Base-by-base conservation (phyloP, 2,797 vertebrate species). In the Coendou prehensilis region DNA sequence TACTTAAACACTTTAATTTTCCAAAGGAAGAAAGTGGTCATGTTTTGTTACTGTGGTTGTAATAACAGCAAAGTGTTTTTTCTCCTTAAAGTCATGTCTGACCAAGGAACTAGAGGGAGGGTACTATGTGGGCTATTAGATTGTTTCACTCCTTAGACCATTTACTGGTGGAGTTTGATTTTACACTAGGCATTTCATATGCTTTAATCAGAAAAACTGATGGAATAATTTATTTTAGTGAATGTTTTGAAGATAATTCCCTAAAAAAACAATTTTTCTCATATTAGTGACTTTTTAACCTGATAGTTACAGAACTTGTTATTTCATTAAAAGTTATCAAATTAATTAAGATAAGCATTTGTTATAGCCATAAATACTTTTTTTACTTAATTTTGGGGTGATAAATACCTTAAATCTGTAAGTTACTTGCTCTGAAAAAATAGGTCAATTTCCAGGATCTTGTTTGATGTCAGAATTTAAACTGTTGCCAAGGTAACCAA, bases 401-500 rank as follows among this genome's bases (percentile, higher is more conserved):
- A 94, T 59, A 88, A 97, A 96, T 80, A 96, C 81, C 86, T 98
- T 97, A 98, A 98, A 97, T 97, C 86, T 30, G 80, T 94, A 50
- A 63, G n/a, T 45, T 94, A 61, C 56, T 79, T 92, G 3, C 30
- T 50, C 90, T 81, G 8, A 47, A 71, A 75, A 86, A 63, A 97
- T 97, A 98, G 97, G 96, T 98, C 98, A 98, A 69, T 82, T 93
- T 95, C 86, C 95, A 96, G 64, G 95, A 97, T 97, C 94, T 97
- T 97, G 50, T 98, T 97, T 98, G 95, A 98, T 97, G 64, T 98
- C 98, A 98, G 96, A 98, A 97, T 97, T 96, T 93, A 93, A 97
- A 93, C 96, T 97, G 97, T 98, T 99, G 98, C 98, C 98, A 98
- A 95, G 98, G 98, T 97, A 98, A 98, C 98, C 93, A 97, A 18